Conservation (phyloP, 2,113 vertebrate species). For the Microcebus tavaratra region DNA sequence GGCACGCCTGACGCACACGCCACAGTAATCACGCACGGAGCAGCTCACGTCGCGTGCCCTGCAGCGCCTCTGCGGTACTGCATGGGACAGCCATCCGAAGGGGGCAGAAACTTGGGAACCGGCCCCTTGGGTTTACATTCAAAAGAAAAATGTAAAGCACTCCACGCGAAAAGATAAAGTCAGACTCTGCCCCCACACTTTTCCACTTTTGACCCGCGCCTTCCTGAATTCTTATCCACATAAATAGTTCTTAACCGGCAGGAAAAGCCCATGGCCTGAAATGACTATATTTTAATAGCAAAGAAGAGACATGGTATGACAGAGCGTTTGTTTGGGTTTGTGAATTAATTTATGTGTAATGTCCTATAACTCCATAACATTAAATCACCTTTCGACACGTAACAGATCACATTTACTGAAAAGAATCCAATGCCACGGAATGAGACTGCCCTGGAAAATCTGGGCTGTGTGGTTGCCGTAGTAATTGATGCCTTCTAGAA, state of each 20-base stretch:
- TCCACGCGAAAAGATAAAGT: neutral
- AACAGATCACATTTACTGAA: neutral
- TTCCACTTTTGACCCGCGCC: neutral
- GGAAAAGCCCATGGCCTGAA: neutral
- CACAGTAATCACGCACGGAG: neutral
- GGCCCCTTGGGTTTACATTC: neutral
- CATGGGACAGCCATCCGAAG: accelerated
- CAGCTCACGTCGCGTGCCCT: accelerated
- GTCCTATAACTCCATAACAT: accelerated
- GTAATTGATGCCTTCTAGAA: conserved; percentile 63
- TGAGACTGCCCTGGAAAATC: neutral
- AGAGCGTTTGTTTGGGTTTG: neutral
- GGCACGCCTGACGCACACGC: neutral
- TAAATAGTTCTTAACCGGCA: neutral
- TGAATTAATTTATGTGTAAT: neutral
- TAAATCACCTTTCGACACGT: neutral
- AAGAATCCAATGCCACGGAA: neutral
- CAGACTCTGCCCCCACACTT: neutral
- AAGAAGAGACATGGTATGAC: neutral
- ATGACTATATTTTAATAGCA: neutral
- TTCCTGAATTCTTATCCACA: neutral
- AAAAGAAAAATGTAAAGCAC: neutral
- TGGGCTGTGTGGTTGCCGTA: conserved; percentile 32
- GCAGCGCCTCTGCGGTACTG: too few relatives aligned
- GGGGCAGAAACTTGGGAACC: neutral